Evolutionary conservation across 2,113 vertebrate genomes (phyloP).

Genomic region (Grantiella picta): DNA sequence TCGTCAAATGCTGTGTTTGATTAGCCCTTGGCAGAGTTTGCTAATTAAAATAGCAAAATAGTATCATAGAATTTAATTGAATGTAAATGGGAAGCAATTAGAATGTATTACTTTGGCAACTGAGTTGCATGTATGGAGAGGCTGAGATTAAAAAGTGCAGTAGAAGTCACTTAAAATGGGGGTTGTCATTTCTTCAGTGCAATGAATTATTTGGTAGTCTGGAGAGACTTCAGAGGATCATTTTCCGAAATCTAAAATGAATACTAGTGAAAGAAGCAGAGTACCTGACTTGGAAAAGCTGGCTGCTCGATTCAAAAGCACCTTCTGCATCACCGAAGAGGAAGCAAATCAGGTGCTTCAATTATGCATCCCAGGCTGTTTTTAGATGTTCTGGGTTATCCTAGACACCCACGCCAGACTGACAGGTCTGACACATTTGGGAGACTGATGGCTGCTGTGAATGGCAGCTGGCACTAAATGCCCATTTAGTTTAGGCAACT

Average conservation of each 20-base stretch:
- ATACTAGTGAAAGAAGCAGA: neutral
- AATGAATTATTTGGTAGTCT: neutral
- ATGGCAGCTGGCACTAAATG: neutral
- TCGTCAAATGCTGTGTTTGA: neutral
- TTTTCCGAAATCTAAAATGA: neutral
- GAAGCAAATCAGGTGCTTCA: neutral
- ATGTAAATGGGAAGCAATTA: neutral
- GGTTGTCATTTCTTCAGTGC: neutral
- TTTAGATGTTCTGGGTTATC: neutral
- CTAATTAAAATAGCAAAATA: constrained; percentile 6
- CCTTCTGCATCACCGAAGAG: accelerated
- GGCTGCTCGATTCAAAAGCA: neutral
- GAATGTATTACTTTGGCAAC: neutral
- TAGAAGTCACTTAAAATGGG: neutral
- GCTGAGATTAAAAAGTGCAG: neutral
- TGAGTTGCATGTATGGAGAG: neutral
- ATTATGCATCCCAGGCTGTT: neutral
- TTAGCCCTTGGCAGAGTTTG: neutral
- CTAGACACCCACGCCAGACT: accelerated
- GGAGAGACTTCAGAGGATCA: neutral
- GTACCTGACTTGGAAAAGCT: neutral
- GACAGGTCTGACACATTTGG: neutral
- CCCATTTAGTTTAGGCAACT: neutral
- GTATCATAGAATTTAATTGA: neutral
- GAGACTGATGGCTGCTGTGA: neutral